Percentiles rank a stretch among this genome's conserved stretches.
Conservation (phyloP, 2,797 vertebrate species). For the Aulostomus chinensis region DNA sequence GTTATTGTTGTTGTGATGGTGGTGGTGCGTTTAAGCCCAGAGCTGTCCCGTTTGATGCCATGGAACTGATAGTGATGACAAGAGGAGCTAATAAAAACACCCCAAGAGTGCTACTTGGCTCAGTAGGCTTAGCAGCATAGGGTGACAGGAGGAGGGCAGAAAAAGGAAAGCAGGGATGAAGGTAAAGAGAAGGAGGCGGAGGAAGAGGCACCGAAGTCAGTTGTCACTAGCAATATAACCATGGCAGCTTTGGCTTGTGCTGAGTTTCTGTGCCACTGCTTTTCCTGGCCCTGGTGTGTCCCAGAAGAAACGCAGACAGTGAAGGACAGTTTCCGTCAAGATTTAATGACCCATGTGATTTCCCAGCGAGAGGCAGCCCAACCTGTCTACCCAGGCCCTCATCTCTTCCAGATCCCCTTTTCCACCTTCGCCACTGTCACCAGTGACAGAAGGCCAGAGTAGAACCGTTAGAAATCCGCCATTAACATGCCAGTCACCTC, state of each 20-base stretch:
- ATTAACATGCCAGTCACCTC: constrained; percentile 56
- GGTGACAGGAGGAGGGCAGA: constrained; percentile 18
- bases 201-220: constrained; percentile 22
- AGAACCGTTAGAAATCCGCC: constrained; percentile 48
- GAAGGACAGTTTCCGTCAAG: constrained; percentile 78
- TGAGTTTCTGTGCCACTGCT: constrained; percentile 32
- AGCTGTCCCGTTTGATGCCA: constrained; percentile 17
- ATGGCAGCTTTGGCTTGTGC: constrained; percentile 22
- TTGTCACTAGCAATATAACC: constrained; percentile 13
- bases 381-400: constrained; percentile 58
- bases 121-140: constrained; percentile 21
- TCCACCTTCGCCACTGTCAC: constrained; percentile 32
- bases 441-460: constrained; percentile 62
- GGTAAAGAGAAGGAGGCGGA: background rate
- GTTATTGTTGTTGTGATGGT: too few species aligned
- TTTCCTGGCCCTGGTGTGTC: constrained; percentile 45
- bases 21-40: constrained; percentile 33
- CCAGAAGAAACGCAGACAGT: constrained; percentile 70
- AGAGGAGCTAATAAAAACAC: constrained; percentile 46
- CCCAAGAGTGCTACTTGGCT: constrained; percentile 22
- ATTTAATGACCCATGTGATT: constrained; percentile 81
- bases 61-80: constrained; percentile 26
- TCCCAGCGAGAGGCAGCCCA: constrained; percentile 53
- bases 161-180: constrained; percentile 7
- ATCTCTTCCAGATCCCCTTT: constrained; percentile 40